Percentiles rank a stretch among this genome's conserved stretches.
Conservation (phyloP, 2,113 vertebrate genomes). For the Tyto alba region DNA sequence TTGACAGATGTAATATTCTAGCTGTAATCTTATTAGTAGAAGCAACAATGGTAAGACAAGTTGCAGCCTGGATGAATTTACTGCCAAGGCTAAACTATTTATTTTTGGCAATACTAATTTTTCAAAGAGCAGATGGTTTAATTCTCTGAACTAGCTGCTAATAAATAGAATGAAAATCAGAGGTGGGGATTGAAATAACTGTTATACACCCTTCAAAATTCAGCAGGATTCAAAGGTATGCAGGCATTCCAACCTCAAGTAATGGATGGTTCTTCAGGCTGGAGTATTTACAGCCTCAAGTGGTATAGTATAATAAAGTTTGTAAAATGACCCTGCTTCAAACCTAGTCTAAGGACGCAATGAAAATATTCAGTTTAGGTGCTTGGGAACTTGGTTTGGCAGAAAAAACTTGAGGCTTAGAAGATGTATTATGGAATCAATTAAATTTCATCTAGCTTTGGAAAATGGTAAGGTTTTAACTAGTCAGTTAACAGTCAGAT, state of each 20-base stretch:
- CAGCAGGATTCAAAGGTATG: not conserved
- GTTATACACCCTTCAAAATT: not conserved
- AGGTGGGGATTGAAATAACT: not conserved
- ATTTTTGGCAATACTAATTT: constrained; percentile 23
- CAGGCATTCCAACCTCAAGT: not conserved
- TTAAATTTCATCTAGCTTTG: not conserved
- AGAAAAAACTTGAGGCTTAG: not conserved
- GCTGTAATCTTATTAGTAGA: constrained; percentile 21
- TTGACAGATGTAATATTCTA: constrained; percentile 28
- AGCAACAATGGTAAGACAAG: constrained; percentile 16
- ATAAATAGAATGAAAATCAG: constrained; percentile 28
- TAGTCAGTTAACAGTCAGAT: not conserved
- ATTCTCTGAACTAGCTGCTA: constrained; percentile 43
- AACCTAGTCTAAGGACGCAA: not conserved
- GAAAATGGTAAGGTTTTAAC: not conserved
- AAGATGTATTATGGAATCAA: not conserved
- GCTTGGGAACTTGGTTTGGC: not conserved
- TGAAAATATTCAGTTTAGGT: not conserved
- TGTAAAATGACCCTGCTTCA: not conserved
- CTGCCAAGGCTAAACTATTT: constrained; percentile 18
- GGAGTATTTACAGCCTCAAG: not conserved
- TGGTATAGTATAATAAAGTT: not conserved
- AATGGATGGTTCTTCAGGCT: not conserved
- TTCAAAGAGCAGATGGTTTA: constrained; percentile 53
- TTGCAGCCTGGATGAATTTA: constrained; percentile 34